Percentiles rank a stretch among this genome's conserved stretches.
Evolutionary conservation across 2,888 invertebrate genomes (phyloP).

Genomic region (Acanthococcus lagerstroemiae): DNA sequence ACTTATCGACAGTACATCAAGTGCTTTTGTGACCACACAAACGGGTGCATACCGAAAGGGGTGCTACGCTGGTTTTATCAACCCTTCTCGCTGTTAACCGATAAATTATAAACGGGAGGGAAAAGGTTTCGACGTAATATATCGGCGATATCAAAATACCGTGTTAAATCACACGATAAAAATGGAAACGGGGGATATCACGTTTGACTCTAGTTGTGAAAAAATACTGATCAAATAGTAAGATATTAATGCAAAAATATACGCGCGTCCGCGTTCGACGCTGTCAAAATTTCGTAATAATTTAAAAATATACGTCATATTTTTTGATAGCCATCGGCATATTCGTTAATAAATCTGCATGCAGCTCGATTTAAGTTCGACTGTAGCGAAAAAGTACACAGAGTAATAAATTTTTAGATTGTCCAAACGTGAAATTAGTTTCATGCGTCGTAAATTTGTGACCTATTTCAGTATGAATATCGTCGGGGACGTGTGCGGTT

Average conservation of each 20-base stretch:
- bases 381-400: too few species aligned
- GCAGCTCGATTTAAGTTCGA: background rate
- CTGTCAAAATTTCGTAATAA: slow-evolving; percentile 13
- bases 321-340: slow-evolving; percentile 13
- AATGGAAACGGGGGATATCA: background rate
- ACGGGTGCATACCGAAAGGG: slow-evolving; percentile 18
- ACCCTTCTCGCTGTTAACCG: slow-evolving; percentile 16
- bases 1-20: slow-evolving; percentile 14
- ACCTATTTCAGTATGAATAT: too few species aligned
- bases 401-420: background rate
- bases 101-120: slow-evolving; percentile 18
- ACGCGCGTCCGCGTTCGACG: background rate
- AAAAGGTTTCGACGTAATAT: background rate
- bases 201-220: background rate
- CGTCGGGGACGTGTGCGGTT: too few species aligned
- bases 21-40: slow-evolving; percentile 26
- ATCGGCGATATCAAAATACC: slow-evolving; percentile 2
- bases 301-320: slow-evolving; percentile 15
- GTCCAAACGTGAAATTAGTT: too few species aligned
- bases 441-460: too few species aligned
- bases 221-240: slow-evolving; percentile 11
- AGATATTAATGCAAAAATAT: slow-evolving; percentile 14
- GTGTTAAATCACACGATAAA: background rate
- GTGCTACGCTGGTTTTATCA: slow-evolving; percentile 28
- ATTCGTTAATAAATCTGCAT: background rate